Conservation (phyloP, 2,888 invertebrate genomes). For the Phyllotreta cruciferae region DNA sequence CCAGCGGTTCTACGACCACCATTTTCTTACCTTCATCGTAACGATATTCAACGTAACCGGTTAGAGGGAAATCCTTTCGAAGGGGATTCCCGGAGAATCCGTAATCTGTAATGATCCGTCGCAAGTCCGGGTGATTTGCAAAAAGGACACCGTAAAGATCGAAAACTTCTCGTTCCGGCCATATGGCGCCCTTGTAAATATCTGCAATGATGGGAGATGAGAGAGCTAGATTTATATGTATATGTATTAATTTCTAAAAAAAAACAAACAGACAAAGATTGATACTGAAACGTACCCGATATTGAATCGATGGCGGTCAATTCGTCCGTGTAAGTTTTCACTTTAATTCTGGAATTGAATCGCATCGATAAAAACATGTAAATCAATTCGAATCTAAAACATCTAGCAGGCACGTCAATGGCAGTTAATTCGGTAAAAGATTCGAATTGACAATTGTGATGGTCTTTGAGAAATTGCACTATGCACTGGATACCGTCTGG, state of each 20-base stretch:
- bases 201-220: too few relatives aligned
- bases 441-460: conserved; percentile 92
- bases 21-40: conserved; percentile 97
- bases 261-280: neutral
- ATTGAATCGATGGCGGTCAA: conserved; percentile 89
- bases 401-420: conserved; percentile 75
- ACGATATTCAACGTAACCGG: conserved; percentile 93
- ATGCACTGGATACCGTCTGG: conserved; percentile 94
- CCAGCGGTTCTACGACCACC: conserved; percentile 94
- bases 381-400: conserved; percentile 89
- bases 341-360: conserved; percentile 89
- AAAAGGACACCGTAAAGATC: conserved; percentile 99
- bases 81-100: conserved; percentile 99
- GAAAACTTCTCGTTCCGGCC: conserved; percentile 96
- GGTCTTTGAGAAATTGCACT: conserved; percentile 89
- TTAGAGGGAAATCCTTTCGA: conserved; percentile 95
- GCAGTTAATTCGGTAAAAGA: conserved; percentile 90
- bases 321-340: conserved; percentile 98
- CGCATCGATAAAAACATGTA: conserved; percentile 92
- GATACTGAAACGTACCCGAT: conserved; percentile 50
- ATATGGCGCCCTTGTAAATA: conserved; percentile 89
- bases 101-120: conserved; percentile 97
- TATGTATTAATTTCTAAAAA: too few relatives aligned
- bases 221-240: too few relatives aligned
- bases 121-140: conserved; percentile 94